Conservation (phyloP, 2,888 invertebrate species). For the Coelopa pilipes region DNA sequence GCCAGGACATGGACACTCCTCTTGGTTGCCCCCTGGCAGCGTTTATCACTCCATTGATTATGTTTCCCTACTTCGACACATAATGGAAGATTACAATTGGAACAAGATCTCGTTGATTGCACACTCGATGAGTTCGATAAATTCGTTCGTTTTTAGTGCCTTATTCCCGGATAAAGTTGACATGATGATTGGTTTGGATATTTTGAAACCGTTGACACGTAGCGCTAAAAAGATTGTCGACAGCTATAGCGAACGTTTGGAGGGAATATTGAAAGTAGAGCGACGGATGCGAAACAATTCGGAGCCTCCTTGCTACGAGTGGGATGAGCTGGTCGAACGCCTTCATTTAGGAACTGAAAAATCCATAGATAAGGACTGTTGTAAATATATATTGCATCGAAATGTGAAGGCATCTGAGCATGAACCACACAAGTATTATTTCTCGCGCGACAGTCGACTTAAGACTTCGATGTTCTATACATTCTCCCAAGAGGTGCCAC, state of each 20-base stretch:
- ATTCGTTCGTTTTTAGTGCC: constrained; percentile 72
- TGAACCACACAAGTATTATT: constrained; percentile 72
- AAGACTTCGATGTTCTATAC: constrained; percentile 64
- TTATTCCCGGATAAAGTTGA: constrained; percentile 71
- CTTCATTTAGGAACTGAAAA: constrained; percentile 70
- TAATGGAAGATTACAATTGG: constrained; percentile 76
- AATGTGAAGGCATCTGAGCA: constrained; percentile 70
- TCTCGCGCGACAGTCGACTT: constrained; percentile 75
- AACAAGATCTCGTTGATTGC: constrained; percentile 75
- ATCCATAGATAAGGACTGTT: constrained; percentile 70
- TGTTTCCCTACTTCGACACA: constrained; percentile 68
- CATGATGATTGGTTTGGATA: constrained; percentile 60
- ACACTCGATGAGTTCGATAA: constrained; percentile 77
- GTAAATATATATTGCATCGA: constrained; percentile 70
- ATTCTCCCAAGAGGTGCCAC: constrained; percentile 67
- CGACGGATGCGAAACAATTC: constrained; percentile 56
- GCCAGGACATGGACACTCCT: constrained; percentile 79
- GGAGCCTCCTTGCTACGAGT: constrained; percentile 73
- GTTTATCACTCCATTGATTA: constrained; percentile 68
- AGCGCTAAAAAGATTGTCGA: constrained; percentile 49
- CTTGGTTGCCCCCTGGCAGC: constrained; percentile 74
- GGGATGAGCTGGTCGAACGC: constrained; percentile 72
- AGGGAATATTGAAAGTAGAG: constrained; percentile 67
- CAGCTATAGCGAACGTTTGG: constrained; percentile 64
- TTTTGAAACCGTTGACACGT: constrained; percentile 58